A percentile compares a stretch with the other conserved stretches of the same genome.
Evolutionary conservation across 1,140 invertebrate genomes (phyloP).

Genomic region (Rhizoglyphus robini): DNA sequence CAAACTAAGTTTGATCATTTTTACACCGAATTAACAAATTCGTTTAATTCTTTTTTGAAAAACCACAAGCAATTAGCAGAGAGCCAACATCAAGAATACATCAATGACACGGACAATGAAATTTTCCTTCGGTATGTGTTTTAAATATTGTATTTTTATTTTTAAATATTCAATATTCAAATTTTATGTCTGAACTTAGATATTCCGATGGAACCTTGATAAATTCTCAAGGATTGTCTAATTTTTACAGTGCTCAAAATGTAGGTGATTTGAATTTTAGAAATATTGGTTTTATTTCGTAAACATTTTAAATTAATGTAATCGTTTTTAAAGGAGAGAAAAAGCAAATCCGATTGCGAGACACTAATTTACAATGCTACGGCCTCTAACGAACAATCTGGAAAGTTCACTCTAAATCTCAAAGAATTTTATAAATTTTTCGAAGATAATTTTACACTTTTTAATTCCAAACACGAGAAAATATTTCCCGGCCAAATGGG

Average conservation of each 20-base stretch:
- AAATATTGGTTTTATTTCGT: too few species aligned
- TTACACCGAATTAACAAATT: not conserved
- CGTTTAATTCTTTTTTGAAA: not conserved
- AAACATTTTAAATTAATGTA: too few species aligned
- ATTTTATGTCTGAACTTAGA: not conserved
- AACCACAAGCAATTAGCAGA: not conserved
- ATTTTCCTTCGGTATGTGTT: too few species aligned
- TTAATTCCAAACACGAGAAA: slow-evolving; percentile 31
- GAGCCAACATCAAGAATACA: not conserved
- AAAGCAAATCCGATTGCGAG: not conserved
- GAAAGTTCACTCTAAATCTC: not conserved
- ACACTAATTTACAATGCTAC: not conserved
- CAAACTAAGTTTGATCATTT: not conserved
- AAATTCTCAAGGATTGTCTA: not conserved
- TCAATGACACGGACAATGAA: too few species aligned
- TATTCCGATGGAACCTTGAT: too few species aligned
- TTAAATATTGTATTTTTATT: too few species aligned
- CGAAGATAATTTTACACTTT: slow-evolving; percentile 26
- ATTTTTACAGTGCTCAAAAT: not conserved
- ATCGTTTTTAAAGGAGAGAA: not conserved
- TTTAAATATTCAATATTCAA: not conserved
- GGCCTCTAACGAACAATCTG: not conserved
- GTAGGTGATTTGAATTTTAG: not conserved
- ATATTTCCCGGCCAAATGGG: slow-evolving; percentile 49
- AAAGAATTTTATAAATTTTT: not conserved